Conservation (phyloP, 2,888 invertebrate genomes). For the Loripinus fragilis region DNA sequence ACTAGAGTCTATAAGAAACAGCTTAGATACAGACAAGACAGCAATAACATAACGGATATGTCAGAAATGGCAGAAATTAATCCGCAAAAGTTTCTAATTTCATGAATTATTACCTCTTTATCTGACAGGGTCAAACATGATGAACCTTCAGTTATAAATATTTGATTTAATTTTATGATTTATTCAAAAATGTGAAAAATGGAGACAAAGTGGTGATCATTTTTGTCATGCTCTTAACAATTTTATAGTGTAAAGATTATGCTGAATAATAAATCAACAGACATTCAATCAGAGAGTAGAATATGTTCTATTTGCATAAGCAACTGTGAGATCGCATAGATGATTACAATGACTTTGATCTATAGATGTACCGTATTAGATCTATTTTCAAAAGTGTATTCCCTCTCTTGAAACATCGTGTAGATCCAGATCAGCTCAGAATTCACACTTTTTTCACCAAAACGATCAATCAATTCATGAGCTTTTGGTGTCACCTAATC, state of each 20-base stretch:
- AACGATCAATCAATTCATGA: too few relatives aligned
- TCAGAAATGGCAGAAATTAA: conserved; percentile 47
- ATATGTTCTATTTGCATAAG: too few relatives aligned
- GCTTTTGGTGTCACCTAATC: too few relatives aligned
- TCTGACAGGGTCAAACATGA: background rate
- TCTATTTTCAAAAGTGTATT: too few relatives aligned
- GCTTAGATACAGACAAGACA: background rate
- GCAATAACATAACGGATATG: conserved; percentile 25
- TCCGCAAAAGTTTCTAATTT: conserved; percentile 32
- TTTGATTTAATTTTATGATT: background rate
- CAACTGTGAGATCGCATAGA: too few relatives aligned
- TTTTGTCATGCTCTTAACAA: background rate
- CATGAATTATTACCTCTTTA: conserved; percentile 9
- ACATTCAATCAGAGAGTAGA: too few relatives aligned
- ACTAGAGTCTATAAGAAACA: background rate
- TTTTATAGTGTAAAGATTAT: background rate
- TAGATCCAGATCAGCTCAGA: too few relatives aligned
- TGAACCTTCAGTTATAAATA: background rate
- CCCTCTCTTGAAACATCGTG: too few relatives aligned
- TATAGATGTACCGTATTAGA: too few relatives aligned
- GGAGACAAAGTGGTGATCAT: conserved; percentile 3
- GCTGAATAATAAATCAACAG: background rate
- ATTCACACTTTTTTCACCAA: too few relatives aligned
- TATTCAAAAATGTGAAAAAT: background rate
- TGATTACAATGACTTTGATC: too few relatives aligned